Evolutionary conservation across 2,113 vertebrate genomes (phyloP).

Genomic region (Lanius ludovicianus): DNA sequence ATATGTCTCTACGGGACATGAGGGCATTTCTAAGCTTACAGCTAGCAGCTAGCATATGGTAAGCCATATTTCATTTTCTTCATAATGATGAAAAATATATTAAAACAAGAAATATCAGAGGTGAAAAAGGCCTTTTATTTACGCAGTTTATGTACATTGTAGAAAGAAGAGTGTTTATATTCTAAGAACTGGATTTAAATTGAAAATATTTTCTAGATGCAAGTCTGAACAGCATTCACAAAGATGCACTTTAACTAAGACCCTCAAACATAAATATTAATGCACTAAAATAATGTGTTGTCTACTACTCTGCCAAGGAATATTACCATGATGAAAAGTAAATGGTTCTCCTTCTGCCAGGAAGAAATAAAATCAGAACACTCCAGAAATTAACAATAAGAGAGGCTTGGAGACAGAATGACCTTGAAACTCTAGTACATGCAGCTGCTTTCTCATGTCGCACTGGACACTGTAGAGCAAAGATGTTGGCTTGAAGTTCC

Average conservation of each 20-base stretch:
- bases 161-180: not conserved
- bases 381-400: not conserved
- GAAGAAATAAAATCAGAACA: not conserved
- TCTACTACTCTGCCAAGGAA: not conserved
- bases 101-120: not conserved
- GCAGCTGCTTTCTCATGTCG: not conserved
- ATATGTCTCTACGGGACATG: not conserved
- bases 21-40: not conserved
- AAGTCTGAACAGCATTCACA: not conserved
- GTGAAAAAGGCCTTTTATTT: not conserved
- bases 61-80: not conserved
- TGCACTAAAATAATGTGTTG: not conserved
- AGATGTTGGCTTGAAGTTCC: not conserved
- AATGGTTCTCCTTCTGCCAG: not conserved
- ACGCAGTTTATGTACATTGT: not conserved
- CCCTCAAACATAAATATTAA: conserved; percentile 32
- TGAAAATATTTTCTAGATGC: not conserved
- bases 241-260: not conserved
- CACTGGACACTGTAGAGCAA: not conserved
- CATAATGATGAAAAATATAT: not conserved
- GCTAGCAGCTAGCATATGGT: not conserved
- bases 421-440: not conserved
- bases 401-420: not conserved
- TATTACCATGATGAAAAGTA: not conserved
- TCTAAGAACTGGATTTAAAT: not conserved